A percentile compares a stretch with the other conserved stretches of the same genome.
Conservation (phyloP, 1,140 invertebrate genomes). For the Platyscapa corneri region DNA sequence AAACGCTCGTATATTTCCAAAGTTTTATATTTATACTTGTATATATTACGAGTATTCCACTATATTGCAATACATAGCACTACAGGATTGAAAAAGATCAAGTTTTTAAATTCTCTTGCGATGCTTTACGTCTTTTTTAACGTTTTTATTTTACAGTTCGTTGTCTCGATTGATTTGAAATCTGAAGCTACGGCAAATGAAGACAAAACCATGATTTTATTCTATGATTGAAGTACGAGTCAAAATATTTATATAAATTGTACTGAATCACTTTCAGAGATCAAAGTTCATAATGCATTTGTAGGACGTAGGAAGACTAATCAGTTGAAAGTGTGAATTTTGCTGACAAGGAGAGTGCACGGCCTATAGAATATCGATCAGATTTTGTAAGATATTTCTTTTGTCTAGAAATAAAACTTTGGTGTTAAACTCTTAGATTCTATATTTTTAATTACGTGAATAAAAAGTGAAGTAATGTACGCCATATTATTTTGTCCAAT, state of each 20-base stretch:
- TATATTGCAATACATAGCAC: too few species aligned
- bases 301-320: background rate
- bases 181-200: background rate
- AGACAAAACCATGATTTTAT: background rate
- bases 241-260: background rate
- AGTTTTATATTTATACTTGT: background rate
- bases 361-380: background rate
- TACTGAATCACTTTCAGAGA: background rate
- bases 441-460: too few species aligned
- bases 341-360: background rate
- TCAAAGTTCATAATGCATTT: background rate
- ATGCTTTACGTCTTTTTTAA: background rate
- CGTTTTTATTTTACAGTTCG: too few species aligned
- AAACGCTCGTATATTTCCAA: background rate
- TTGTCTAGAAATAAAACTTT: too few species aligned
- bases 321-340: background rate
- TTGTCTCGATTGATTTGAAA: too few species aligned
- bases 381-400: background rate
- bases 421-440: too few species aligned
- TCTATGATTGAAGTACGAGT: background rate
- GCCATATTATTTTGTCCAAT: too few species aligned
- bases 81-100: too few species aligned
- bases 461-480: too few species aligned
- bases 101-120: too few species aligned
- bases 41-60: too few species aligned